Conservation (phyloP, 2,113 vertebrate species). For the Tringa solitaria region DNA sequence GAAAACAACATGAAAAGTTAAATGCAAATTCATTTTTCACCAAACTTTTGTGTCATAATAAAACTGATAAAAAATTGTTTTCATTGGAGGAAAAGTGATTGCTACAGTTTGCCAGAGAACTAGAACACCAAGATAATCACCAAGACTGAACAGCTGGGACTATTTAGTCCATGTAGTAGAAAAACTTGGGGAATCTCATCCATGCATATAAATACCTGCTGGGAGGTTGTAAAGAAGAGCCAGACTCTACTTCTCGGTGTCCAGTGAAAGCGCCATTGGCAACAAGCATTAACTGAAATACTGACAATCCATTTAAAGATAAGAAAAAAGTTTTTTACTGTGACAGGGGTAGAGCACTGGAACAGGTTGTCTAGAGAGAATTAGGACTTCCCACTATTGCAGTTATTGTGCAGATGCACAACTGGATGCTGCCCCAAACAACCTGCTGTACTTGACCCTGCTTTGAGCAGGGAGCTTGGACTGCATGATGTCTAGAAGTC, state of each 20-base stretch:
- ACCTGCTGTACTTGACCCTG: not conserved
- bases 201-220: not conserved
- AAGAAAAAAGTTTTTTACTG: not conserved
- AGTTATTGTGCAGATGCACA: not conserved
- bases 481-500: not conserved
- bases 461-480: not conserved
- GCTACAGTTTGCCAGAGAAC: not conserved
- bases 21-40: constrained; percentile 26
- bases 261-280: not conserved
- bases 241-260: not conserved
- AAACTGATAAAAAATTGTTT: constrained; percentile 5
- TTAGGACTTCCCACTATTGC: not conserved
- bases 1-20: constrained; percentile 16
- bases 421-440: not conserved
- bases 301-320: not conserved
- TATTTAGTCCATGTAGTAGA: not conserved
- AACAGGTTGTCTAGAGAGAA: not conserved
- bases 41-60: not conserved
- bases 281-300: not conserved
- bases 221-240: not conserved
- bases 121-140: not conserved
- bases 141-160: not conserved
- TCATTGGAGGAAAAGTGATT: not conserved
- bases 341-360: not conserved
- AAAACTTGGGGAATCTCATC: not conserved